These are phyloP conservation scores for Ophthalmolycus amberensis DNA, from an alignment of 2,113 vertebrate species.

Conservation along the genomic window DNA sequence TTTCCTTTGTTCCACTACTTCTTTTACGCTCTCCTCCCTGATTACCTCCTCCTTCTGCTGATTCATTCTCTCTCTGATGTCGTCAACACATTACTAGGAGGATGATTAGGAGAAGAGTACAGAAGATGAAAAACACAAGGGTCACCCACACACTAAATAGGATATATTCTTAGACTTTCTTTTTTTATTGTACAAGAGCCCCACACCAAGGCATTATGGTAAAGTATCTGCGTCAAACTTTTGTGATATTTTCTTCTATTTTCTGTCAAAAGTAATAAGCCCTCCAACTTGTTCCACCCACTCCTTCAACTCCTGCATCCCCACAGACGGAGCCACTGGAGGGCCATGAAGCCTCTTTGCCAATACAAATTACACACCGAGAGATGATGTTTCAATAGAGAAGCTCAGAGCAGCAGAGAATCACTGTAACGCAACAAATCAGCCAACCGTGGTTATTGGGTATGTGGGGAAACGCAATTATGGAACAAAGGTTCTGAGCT, in stretches of 20 bases:
- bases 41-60: background rate
- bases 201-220: background rate
- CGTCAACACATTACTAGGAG: background rate
- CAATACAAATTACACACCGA: conserved; percentile 9
- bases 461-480: background rate
- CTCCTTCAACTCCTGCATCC: background rate
- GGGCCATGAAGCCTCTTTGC: conserved; percentile 10
- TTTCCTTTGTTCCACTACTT: background rate
- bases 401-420: conserved; percentile 1
- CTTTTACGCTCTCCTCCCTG: background rate
- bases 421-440: background rate
- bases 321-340: conserved; percentile 18
- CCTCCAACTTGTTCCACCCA: conserved; percentile 10
- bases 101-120: background rate
- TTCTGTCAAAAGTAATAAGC: conserved; percentile 7
- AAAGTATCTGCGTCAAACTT: conserved; percentile 1
- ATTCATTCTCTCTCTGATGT: background rate
- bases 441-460: background rate
- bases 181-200: background rate
- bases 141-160: background rate
- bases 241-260: background rate
- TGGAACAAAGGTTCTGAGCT: background rate
- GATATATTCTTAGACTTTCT: background rate
- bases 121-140: background rate
- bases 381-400: conserved; percentile 2